Conservation (phyloP, 2,797 vertebrate species). For the Gouania willdenowi region DNA sequence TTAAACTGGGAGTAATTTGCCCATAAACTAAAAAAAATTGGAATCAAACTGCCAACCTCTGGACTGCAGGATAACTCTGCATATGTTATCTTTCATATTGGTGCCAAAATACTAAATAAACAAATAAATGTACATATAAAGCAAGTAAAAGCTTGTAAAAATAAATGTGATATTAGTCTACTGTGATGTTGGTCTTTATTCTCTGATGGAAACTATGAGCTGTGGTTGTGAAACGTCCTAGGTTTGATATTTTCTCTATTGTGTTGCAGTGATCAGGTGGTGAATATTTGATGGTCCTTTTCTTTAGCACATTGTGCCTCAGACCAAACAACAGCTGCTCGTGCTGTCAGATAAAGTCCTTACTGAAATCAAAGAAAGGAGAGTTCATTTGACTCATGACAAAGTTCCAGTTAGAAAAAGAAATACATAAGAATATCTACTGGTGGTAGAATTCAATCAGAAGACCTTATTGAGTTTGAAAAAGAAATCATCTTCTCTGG, state of each 20-base stretch:
- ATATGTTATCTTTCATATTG: too few species aligned
- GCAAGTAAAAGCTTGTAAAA: too few species aligned
- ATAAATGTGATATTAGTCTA: too few species aligned
- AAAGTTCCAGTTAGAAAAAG: conserved; percentile 4
- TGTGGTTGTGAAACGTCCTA: conserved; percentile 58
- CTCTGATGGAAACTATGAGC: conserved; percentile 61
- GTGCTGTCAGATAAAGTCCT: conserved; percentile 63
- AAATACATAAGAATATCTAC: conserved; percentile 1
- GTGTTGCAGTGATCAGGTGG: conserved; percentile 64
- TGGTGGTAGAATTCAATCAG: not conserved
- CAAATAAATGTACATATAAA: too few species aligned
- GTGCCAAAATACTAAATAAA: too few species aligned
- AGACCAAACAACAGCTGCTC: conserved; percentile 63
- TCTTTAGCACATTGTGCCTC: conserved; percentile 62
- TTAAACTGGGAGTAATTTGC: too few species aligned
- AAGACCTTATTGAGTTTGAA: conserved; percentile 32
- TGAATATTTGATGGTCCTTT: conserved; percentile 81
- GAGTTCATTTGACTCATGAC: conserved; percentile 7
- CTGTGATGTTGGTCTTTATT: conserved; percentile 26
- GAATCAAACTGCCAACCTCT: too few species aligned
- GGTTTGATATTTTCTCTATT: conserved; percentile 72
- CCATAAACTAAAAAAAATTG: too few species aligned
- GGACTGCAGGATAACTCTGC: too few species aligned
- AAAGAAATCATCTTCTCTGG: too few species aligned
- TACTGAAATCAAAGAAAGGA: conserved; percentile 57